phyloP scores from a whole-genome alignment of 2,888 invertebrate species.

The Aplocera efformata region DNA sequence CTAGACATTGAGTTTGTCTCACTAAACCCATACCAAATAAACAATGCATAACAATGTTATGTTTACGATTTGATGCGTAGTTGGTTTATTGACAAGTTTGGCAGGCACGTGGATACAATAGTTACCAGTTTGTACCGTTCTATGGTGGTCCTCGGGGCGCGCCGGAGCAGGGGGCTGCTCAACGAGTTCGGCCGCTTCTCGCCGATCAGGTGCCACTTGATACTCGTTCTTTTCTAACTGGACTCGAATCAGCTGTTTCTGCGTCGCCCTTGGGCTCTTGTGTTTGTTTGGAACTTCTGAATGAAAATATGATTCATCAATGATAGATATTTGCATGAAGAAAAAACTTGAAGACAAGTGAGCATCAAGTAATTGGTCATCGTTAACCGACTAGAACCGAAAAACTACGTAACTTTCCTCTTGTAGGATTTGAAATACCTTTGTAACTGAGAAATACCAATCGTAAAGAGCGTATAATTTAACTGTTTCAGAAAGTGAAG shows the following conservation, averaged over 20 bases:
- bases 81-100: conserved; percentile 60
- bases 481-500: conserved; percentile 61
- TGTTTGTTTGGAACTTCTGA: conserved; percentile 25
- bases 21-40: background rate
- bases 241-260: conserved; percentile 73
- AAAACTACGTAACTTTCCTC: no score
- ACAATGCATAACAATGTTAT: conserved; percentile 4
- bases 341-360: conserved; percentile 17
- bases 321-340: background rate
- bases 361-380: conserved; percentile 24
- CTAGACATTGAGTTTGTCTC: no score
- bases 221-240: conserved; percentile 78
- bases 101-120: conserved; percentile 70
- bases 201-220: conserved; percentile 73
- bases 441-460: background rate
- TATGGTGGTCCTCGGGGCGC: conserved; percentile 48
- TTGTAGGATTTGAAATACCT: background rate
- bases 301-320: conserved; percentile 6
- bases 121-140: conserved; percentile 76
- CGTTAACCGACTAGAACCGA: no score
- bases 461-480: conserved; percentile 13
- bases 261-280: conserved; percentile 48
- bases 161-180: conserved; percentile 58
- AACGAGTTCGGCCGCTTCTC: conserved; percentile 75
- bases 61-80: conserved; percentile 28